These are phyloP conservation scores for Hippocampus comes DNA, from an alignment of 2,113 vertebrate genomes.

Conservation along the genomic window DNA sequence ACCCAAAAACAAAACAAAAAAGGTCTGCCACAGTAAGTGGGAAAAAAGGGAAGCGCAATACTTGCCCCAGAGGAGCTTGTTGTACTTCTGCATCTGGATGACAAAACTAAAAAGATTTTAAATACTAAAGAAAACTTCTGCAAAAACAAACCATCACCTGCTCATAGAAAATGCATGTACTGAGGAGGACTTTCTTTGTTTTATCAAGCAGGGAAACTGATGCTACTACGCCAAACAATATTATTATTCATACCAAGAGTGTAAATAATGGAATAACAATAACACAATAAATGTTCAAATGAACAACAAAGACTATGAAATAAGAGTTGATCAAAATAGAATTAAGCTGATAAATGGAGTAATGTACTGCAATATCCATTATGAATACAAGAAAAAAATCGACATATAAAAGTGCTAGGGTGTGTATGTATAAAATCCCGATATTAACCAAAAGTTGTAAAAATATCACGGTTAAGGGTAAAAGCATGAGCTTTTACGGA, in stretches of 20 bases:
- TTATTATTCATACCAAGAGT: background rate
- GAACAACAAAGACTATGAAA: background rate
- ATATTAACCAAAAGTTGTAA: too few species aligned
- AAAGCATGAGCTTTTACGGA: too few species aligned
- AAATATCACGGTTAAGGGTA: too few species aligned
- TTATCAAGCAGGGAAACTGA: background rate
- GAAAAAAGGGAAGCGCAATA: background rate
- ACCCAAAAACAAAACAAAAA: conserved; percentile 28
- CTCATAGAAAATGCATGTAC: background rate
- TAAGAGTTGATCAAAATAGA: background rate
- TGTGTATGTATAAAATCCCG: too few species aligned
- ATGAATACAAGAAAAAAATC: too few species aligned
- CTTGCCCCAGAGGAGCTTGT: background rate
- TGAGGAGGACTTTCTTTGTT: background rate
- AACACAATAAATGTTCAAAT: background rate
- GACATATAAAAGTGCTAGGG: too few species aligned
- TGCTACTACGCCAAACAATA: too few species aligned
- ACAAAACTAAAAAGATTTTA: background rate
- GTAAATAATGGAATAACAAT: background rate
- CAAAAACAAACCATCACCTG: background rate
- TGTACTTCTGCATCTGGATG: background rate
- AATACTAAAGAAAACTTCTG: background rate
- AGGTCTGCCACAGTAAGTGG: conserved; percentile 12
- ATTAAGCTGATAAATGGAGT: too few species aligned
- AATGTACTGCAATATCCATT: too few species aligned